Percentiles rank a stretch among this genome's conserved stretches.
Conservation (phyloP, 2,113 vertebrate genomes). For the Semnopithecus entellus region DNA sequence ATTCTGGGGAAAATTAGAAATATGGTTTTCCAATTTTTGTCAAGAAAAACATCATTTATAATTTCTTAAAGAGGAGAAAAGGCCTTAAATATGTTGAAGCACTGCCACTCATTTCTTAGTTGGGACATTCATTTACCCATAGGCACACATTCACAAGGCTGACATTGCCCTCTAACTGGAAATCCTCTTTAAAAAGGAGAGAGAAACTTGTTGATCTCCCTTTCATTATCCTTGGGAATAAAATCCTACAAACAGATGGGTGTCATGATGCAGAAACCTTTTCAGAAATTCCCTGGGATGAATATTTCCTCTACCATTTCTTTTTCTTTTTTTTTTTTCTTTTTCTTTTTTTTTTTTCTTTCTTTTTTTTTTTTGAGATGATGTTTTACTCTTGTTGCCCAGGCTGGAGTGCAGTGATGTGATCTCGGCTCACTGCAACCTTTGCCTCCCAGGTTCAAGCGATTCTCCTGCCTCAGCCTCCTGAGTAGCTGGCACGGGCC, state of each 20-base stretch:
- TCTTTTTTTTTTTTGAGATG: too few species aligned
- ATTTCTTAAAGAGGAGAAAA: not conserved
- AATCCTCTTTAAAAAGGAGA: not conserved
- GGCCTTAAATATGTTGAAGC: not conserved
- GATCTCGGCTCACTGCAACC: too few species aligned
- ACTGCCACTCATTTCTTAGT: not conserved
- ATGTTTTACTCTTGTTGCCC: too few species aligned
- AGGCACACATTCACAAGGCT: not conserved
- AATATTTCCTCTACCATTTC: not conserved
- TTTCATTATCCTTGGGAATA: not conserved
- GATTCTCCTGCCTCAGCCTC: too few species aligned
- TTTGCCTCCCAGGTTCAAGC: too few species aligned
- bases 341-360: too few species aligned
- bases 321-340: not conserved
- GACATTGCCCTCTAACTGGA: not conserved
- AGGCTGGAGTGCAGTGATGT: too few species aligned
- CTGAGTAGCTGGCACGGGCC: too few species aligned
- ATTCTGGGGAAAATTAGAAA: not conserved
- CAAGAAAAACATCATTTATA: not conserved
- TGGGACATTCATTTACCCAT: rapidly evolving
- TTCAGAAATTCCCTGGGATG: not conserved
- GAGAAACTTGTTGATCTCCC: not conserved
- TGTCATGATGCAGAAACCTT: not conserved
- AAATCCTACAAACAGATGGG: not conserved
- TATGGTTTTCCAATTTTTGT: not conserved